Evolutionary conservation across 2,797 vertebrate genomes (phyloP).

Genomic region (Perodicticus potto): DNA sequence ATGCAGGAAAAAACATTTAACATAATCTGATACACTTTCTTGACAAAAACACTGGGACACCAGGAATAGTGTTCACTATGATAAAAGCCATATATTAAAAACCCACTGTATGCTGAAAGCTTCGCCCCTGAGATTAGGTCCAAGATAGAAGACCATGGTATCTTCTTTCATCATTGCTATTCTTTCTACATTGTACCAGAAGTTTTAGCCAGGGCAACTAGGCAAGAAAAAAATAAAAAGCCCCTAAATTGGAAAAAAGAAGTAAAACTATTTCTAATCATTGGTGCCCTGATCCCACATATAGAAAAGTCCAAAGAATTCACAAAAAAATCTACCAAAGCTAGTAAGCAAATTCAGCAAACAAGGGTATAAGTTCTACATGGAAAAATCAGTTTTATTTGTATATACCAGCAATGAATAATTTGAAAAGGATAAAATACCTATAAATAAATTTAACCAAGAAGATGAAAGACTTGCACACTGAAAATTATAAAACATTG

Average conservation of each 20-base stretch:
- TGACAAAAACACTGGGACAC: slow-evolving; percentile 6
- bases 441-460: slow-evolving; percentile 38
- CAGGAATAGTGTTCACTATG: not conserved
- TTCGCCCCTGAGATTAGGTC: not conserved
- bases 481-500: slow-evolving; percentile 14
- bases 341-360: slow-evolving; percentile 19
- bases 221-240: slow-evolving; percentile 49
- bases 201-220: slow-evolving; percentile 1
- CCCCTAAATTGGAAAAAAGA: not conserved
- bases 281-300: not conserved
- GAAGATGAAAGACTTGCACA: slow-evolving; percentile 22
- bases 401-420: not conserved
- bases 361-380: not conserved
- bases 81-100: slow-evolving; percentile 34
- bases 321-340: not conserved
- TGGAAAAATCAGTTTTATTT: slow-evolving; percentile 1
- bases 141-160: not conserved
- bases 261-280: not conserved
- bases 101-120: not conserved
- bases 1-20: not conserved
- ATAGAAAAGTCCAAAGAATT: slow-evolving; percentile 22
- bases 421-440: slow-evolving; percentile 43
- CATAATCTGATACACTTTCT: not conserved
- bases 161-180: not conserved
- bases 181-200: not conserved